Percentiles rank a stretch among this genome's conserved stretches.
These are phyloP conservation scores for Epinephelus cyanopodus DNA, from an alignment of 2,113 vertebrate species.

Conservation along the genomic window DNA sequence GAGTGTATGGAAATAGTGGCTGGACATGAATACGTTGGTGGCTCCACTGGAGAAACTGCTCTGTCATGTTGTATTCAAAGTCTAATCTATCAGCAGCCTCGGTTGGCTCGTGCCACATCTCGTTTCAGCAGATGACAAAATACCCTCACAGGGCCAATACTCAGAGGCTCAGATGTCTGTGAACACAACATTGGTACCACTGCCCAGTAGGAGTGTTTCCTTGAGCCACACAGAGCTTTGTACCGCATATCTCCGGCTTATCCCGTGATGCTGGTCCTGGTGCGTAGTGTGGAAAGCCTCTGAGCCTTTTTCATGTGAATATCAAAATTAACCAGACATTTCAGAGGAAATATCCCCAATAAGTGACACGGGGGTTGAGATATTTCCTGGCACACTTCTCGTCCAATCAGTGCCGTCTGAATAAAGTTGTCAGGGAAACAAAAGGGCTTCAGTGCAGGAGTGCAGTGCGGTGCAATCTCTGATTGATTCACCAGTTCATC, in stretches of 20 bases:
- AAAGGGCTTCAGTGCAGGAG: conserved; percentile 42
- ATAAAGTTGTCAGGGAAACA: conserved; percentile 26
- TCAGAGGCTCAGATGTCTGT: conserved; percentile 32
- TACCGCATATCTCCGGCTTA: conserved; percentile 14
- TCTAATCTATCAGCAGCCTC: conserved; percentile 54
- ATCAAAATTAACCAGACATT: conserved; percentile 58
- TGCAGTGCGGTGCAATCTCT: conserved; percentile 20
- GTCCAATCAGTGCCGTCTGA: conserved; percentile 52
- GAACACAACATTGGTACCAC: conserved; percentile 24
- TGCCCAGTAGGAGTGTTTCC: conserved; percentile 8
- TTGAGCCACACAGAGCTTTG: conserved; percentile 26
- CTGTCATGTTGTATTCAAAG: conserved; percentile 35
- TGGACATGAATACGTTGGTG: conserved; percentile 26
- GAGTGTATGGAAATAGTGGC: background rate
- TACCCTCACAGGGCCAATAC: conserved; percentile 33
- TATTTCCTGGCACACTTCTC: conserved; percentile 64
- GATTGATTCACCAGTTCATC: conserved; percentile 60
- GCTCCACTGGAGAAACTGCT: conserved; percentile 25
- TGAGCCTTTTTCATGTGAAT: conserved; percentile 37
- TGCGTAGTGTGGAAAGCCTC: conserved; percentile 36
- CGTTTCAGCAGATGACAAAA: conserved; percentile 53
- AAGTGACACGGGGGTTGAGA: conserved; percentile 35
- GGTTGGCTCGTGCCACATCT: conserved; percentile 30
- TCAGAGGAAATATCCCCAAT: conserved; percentile 55
- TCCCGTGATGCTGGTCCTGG: conserved; percentile 34